These are phyloP conservation scores for Panthera leo DNA, from an alignment of 2,113 vertebrate species.

Conservation along the genomic window DNA sequence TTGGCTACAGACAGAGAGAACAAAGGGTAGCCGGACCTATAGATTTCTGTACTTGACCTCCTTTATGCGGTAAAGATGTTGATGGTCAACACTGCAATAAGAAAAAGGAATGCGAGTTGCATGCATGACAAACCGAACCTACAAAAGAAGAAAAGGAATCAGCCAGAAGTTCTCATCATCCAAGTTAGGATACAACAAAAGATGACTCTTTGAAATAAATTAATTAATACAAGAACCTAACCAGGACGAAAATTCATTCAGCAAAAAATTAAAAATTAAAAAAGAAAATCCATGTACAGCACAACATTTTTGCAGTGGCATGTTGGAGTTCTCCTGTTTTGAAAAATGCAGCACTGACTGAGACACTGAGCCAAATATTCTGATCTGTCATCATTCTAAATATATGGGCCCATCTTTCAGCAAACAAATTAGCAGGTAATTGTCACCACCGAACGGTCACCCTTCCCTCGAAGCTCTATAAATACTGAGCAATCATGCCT, in stretches of 20 bases:
- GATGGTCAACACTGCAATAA: neutral
- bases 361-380: constrained; percentile 75
- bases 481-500: constrained; percentile 63
- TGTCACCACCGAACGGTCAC: constrained; percentile 43
- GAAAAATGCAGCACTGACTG: constrained; percentile 78
- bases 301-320: constrained; percentile 37
- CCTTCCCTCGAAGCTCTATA: constrained; percentile 56
- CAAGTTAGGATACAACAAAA: neutral
- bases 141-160: constrained; percentile 21
- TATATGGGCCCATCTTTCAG: constrained; percentile 75
- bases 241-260: neutral
- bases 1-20: constrained; percentile 1
- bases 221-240: neutral
- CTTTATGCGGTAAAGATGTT: neutral
- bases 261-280: neutral
- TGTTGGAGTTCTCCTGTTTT: constrained; percentile 63
- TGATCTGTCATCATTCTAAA: constrained; percentile 78
- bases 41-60: constrained; percentile 54
- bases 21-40: neutral
- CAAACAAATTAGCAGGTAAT: constrained; percentile 77
- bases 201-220: neutral
- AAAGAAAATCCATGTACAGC: neutral
- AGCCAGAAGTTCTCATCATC: constrained; percentile 25
- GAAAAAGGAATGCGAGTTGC: neutral
- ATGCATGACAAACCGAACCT: constrained; percentile 11